Evolutionary conservation across 2,113 vertebrate species (phyloP).

Genomic region (Paralichthys olivaceus): DNA sequence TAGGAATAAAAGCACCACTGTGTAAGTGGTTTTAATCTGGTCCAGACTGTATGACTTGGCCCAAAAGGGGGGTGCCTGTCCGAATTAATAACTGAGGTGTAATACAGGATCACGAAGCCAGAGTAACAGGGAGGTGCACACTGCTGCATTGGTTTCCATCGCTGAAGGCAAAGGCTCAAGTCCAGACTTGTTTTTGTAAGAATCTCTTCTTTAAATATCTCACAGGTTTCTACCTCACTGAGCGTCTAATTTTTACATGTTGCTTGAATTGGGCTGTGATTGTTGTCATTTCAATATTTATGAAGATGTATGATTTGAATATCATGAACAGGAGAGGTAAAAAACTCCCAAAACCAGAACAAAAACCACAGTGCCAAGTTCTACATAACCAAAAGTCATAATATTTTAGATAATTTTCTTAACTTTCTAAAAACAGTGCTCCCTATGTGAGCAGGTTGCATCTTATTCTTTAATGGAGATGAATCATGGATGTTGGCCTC

Average conservation of each 20-base stretch:
- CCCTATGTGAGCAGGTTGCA: neutral
- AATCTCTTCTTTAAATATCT: conserved; percentile 40
- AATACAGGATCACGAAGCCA: conserved; percentile 50
- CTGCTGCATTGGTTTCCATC: conserved; percentile 33
- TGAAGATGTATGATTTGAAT: neutral
- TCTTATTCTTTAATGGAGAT: neutral
- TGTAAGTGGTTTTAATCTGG: conserved; percentile 71
- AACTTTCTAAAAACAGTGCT: neutral
- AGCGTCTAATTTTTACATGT: conserved; percentile 20
- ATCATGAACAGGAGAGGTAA: neutral
- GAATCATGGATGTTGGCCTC: neutral
- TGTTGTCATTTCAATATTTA: neutral
- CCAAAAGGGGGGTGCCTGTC: conserved; percentile 40
- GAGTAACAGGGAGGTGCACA: conserved; percentile 42
- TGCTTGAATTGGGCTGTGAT: conserved; percentile 1
- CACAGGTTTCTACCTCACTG: conserved; percentile 16
- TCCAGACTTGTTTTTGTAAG: conserved; percentile 61
- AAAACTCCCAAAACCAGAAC: neutral
- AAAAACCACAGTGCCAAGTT: neutral
- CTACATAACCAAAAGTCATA: neutral
- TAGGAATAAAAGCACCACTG: conserved; percentile 71
- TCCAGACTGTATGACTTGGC: conserved; percentile 52
- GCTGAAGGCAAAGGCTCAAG: conserved; percentile 58
- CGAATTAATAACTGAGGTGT: conserved; percentile 67
- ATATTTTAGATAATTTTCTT: neutral